Conservation (phyloP, 1,140 invertebrate species). For the Drosophila cardini region DNA sequence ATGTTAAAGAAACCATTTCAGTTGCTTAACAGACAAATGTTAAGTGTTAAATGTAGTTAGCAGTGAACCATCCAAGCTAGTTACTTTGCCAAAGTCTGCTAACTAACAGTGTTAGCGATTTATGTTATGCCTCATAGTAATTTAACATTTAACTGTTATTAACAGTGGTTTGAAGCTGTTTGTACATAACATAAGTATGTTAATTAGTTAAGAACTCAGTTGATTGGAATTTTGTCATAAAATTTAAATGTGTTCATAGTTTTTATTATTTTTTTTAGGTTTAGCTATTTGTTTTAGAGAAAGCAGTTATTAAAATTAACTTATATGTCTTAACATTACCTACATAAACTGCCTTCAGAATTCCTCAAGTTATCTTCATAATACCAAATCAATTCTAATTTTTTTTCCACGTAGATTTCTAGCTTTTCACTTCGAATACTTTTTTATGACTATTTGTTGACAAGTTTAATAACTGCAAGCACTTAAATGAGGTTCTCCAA, state of each 20-base stretch:
- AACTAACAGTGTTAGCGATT: not conserved
- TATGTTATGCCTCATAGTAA: not conserved
- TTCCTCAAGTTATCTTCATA: too few species aligned
- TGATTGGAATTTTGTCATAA: not conserved
- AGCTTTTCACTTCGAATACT: not conserved
- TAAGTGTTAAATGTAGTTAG: not conserved
- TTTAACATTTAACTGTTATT: not conserved
- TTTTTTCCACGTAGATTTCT: not conserved
- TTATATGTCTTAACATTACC: too few species aligned
- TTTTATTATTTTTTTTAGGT: not conserved
- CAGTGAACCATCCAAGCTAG: too few species aligned
- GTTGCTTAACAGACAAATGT: not conserved
- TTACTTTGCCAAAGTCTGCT: not conserved
- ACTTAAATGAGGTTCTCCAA: not conserved
- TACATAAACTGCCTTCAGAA: too few species aligned
- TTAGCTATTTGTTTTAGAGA: not conserved
- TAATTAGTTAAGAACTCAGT: not conserved
- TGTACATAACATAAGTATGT: not conserved
- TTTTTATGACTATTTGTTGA: not conserved
- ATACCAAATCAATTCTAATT: not conserved
- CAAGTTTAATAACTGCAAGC: constrained; percentile 11
- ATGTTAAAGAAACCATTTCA: not conserved
- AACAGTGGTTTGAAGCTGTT: not conserved
- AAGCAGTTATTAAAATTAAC: too few species aligned
- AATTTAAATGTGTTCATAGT: not conserved